A percentile compares a stretch with the other conserved stretches of the same genome.
These are phyloP conservation scores for Enteromius anoplus DNA, from an alignment of 2,797 vertebrate genomes.

Conservation along the genomic window DNA sequence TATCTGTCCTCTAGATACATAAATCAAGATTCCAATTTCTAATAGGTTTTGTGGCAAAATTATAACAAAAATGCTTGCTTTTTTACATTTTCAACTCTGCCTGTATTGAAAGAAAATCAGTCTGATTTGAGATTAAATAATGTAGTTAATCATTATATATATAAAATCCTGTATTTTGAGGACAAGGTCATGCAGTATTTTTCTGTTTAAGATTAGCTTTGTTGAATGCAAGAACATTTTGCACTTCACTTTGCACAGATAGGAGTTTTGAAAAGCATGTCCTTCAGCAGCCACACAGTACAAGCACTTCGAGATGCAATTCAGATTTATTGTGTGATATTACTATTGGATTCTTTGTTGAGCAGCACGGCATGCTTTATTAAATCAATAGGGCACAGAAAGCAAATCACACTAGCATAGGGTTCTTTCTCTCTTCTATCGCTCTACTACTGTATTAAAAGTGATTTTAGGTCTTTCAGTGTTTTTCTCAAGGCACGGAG, in stretches of 20 bases:
- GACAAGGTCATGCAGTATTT: not conserved
- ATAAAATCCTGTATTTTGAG: not conserved
- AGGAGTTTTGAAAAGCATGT: not conserved
- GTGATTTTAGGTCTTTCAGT: not conserved
- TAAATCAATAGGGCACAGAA: constrained; percentile 10
- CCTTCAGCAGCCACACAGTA: constrained; percentile 1
- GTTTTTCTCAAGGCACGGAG: not conserved
- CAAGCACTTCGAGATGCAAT: not conserved
- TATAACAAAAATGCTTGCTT: not conserved
- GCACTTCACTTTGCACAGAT: not conserved
- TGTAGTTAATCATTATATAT: not conserved
- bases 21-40: not conserved
- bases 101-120: not conserved
- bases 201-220: not conserved
- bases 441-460: not conserved
- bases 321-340: constrained; percentile 9
- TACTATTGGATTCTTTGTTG: constrained; percentile 1
- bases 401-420: not conserved
- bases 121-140: not conserved
- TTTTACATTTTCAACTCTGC: not conserved
- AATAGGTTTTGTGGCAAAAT: not conserved
- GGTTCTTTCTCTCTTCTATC: not conserved
- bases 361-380: not conserved
- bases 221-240: not conserved
- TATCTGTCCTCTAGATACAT: not conserved